A percentile compares a stretch with the other conserved stretches of the same genome.
phyloP scores from a whole-genome alignment of 2,797 vertebrate species.

The Fratercula arctica region DNA sequence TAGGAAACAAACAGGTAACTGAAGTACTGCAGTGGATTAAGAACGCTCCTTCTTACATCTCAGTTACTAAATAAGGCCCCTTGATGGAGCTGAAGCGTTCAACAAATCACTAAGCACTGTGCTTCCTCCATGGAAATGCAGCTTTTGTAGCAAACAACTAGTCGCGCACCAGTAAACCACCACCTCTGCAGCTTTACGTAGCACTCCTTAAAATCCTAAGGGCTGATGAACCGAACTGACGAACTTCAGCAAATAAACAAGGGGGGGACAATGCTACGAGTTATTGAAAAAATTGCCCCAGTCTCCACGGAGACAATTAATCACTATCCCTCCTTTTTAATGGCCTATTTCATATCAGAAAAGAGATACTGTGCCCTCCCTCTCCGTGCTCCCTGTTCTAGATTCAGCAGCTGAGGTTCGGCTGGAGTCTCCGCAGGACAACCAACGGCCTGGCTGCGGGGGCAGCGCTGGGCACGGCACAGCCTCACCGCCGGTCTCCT shows the following conservation, averaged over 20 bases:
- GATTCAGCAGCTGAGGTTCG: neutral
- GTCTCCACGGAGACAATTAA: neutral
- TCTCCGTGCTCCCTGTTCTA: neutral
- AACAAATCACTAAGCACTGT: neutral
- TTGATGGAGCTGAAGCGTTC: conserved; percentile 27
- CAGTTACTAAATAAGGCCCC: conserved; percentile 59
- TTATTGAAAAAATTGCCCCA: neutral
- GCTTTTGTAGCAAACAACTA: neutral
- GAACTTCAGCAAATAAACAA: neutral
- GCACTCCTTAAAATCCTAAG: neutral
- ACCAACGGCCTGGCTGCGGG: too few species aligned
- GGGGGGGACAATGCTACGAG: neutral
- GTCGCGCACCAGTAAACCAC: neutral
- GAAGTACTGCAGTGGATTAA: conserved; percentile 52
- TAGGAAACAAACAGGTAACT: conserved; percentile 18
- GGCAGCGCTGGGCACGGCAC: neutral
- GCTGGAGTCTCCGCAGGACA: neutral
- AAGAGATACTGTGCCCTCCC: too few species aligned
- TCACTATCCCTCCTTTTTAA: neutral
- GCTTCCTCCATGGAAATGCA: neutral
- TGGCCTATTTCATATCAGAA: too few species aligned
- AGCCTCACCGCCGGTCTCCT: neutral
- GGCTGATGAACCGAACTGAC: neutral
- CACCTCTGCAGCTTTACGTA: neutral
- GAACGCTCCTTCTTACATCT: conserved; percentile 20